These are phyloP conservation scores for Helleia helle DNA, from an alignment of 2,888 invertebrate genomes.

Conservation along the genomic window DNA sequence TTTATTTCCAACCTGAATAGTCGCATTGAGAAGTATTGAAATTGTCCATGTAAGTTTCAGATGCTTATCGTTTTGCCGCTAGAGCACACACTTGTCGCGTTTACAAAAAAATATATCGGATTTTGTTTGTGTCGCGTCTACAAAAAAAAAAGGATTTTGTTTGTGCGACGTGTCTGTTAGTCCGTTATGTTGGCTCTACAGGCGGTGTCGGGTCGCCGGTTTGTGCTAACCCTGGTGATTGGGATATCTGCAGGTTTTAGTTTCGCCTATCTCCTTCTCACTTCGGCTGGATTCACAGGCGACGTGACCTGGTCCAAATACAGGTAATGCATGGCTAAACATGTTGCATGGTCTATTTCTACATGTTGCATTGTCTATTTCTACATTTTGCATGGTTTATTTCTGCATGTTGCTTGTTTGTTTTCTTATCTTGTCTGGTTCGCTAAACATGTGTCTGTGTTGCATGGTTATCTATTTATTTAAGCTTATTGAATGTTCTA, in stretches of 20 bases:
- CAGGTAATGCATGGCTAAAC: conserved; percentile 51
- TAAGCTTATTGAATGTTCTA: no score
- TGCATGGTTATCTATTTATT: no score
- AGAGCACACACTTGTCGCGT: no score
- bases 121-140: neutral
- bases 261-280: conserved; percentile 81
- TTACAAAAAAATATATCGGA: no score
- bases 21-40: no score
- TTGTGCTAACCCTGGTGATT: conserved; percentile 79
- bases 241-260: conserved; percentile 85
- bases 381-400: conserved; percentile 20
- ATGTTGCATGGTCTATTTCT: no score
- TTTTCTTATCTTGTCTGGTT: neutral
- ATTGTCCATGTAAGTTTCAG: no score
- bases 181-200: conserved; percentile 30
- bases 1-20: no score
- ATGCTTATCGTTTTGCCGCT: no score
- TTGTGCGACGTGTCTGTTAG: neutral
- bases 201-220: conserved; percentile 77
- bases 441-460: no score
- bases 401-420: conserved; percentile 17
- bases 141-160: neutral
- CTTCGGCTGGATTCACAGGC: conserved; percentile 67
- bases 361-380: conserved; percentile 31
- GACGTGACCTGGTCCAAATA: conserved; percentile 55